These are phyloP conservation scores for Itoplectis maculator DNA, from an alignment of 2,888 invertebrate species.

Conservation along the genomic window DNA sequence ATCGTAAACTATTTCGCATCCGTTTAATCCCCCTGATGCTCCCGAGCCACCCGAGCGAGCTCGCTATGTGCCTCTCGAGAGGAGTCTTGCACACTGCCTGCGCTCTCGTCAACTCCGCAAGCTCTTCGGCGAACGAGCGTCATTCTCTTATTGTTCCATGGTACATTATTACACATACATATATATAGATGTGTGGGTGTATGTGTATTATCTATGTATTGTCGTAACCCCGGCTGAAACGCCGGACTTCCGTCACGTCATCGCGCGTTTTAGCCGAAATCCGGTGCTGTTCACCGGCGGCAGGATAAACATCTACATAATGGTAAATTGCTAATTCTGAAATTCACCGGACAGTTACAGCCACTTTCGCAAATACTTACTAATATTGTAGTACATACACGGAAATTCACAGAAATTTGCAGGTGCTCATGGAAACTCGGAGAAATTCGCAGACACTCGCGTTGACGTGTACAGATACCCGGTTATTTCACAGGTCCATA, in stretches of 20 bases:
- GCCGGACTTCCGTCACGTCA: not conserved
- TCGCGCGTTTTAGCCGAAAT: not conserved
- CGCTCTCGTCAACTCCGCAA: not conserved
- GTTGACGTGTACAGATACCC: too few species aligned
- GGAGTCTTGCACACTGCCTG: not conserved
- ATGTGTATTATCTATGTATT: not conserved
- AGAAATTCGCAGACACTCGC: too few species aligned
- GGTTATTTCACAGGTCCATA: too few species aligned
- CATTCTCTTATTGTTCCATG: constrained; percentile 5
- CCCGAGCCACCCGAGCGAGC: constrained; percentile 9
- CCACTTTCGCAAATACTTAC: not conserved
- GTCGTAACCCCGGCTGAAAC: not conserved
- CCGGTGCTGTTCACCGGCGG: not conserved
- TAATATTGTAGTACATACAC: too few species aligned
- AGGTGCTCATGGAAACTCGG: too few species aligned
- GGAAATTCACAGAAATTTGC: too few species aligned
- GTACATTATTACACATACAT: not conserved
- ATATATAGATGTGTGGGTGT: too few species aligned
- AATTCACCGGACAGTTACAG: not conserved
- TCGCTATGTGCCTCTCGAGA: not conserved
- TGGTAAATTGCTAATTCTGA: not conserved
- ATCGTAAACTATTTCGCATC: constrained; percentile 59
- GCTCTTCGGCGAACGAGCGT: not conserved
- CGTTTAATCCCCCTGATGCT: constrained; percentile 50
- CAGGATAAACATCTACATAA: not conserved